A percentile compares a stretch with the other conserved stretches of the same genome.
Conservation (phyloP, 2,113 vertebrate genomes). For the Chrysemys picta region DNA sequence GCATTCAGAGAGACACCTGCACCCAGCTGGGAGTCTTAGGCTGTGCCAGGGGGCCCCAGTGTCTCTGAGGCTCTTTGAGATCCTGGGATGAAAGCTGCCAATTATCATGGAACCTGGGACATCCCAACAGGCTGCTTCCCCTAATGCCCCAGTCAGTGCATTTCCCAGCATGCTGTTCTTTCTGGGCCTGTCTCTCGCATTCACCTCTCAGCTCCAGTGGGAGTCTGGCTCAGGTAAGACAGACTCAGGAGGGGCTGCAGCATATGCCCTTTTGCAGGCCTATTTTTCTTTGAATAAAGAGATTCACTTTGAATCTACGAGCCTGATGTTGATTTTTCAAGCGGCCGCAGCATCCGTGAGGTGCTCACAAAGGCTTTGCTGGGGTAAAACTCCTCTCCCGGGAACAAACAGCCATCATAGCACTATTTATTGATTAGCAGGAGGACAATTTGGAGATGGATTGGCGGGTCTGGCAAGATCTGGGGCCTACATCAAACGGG, state of each 20-base stretch:
- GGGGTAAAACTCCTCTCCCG: conserved; percentile 2
- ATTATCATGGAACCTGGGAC: neutral
- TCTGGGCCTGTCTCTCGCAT: neutral
- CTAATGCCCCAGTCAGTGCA: neutral
- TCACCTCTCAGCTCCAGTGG: neutral
- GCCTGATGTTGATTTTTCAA: rapidly evolving
- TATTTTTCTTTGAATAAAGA: neutral
- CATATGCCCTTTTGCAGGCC: neutral
- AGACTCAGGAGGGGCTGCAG: neutral
- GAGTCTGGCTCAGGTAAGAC: neutral
- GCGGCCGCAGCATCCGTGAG: neutral
- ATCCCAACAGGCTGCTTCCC: neutral
- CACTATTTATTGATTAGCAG: conserved; percentile 21
- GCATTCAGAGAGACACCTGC: neutral
- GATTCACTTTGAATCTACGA: neutral
- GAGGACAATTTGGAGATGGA: neutral
- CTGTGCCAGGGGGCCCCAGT: too few species aligned
- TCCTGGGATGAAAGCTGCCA: neutral
- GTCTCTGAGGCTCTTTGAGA: neutral
- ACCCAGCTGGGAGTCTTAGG: neutral
- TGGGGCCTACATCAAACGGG: neutral
- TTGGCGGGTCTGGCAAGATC: neutral
- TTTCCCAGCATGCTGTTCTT: neutral
- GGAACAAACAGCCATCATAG: conserved; percentile 45
- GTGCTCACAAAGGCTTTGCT: conserved; percentile 58